These are phyloP conservation scores for Neotragus pygmaeus DNA, from an alignment of 2,113 vertebrate genomes.

Conservation along the genomic window DNA sequence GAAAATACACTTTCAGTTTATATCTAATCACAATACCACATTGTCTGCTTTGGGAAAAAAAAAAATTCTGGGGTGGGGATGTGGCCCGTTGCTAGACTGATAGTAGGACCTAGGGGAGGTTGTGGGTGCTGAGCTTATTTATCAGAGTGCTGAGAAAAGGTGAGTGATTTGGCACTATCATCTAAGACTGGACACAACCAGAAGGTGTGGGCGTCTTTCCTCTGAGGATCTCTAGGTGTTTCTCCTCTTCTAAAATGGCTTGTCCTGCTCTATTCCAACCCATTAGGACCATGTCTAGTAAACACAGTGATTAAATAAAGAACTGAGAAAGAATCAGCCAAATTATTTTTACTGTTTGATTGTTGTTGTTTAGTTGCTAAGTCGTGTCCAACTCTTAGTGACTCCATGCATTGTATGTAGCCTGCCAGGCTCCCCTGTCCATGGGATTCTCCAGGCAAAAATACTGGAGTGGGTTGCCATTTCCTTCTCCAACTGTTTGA, in stretches of 20 bases:
- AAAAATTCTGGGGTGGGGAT: slow-evolving; percentile 46
- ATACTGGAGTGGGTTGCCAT: not conserved
- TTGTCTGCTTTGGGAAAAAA: slow-evolving; percentile 71
- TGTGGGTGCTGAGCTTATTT: slow-evolving; percentile 54
- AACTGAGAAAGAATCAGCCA: not conserved
- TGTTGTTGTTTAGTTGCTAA: not conserved
- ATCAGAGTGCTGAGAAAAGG: slow-evolving; percentile 29
- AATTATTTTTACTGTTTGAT: not conserved
- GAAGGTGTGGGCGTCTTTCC: not conserved
- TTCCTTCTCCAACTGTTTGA: not conserved
- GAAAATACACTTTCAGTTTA: slow-evolving; percentile 87
- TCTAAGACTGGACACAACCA: not conserved
- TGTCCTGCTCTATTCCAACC: not conserved
- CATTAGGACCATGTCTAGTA: not conserved
- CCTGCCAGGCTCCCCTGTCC: not conserved
- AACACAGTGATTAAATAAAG: not conserved
- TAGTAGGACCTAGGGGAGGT: slow-evolving; percentile 66
- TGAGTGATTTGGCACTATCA: not conserved
- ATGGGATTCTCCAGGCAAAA: not conserved
- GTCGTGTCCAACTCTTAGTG: not conserved
- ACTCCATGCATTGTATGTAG: not conserved
- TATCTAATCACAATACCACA: slow-evolving; percentile 86
- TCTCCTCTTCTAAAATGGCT: not conserved
- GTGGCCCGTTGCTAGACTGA: slow-evolving; percentile 64
- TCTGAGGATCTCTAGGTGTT: not conserved